Conservation (phyloP, 2,113 vertebrate genomes). For the Notothenia coriiceps region DNA sequence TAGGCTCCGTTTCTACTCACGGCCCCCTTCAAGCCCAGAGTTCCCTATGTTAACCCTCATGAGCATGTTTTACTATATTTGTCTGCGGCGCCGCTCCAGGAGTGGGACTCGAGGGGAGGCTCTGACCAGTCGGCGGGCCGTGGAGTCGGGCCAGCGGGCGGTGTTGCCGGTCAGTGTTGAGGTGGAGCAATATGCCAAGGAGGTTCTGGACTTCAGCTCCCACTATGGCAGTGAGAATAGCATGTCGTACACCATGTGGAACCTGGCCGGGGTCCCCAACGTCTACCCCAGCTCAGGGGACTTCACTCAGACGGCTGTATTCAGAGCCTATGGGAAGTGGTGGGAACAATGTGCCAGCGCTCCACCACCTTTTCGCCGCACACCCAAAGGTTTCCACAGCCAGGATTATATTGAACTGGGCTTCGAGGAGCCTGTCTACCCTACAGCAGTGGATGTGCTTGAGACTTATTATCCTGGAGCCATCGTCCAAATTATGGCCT, state of each 20-base stretch:
- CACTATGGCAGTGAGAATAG: conserved; percentile 99
- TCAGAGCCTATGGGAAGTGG: conserved; percentile 95
- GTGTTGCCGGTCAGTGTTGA: conserved; percentile 91
- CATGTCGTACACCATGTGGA: conserved; percentile 99
- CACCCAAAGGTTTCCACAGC: conserved; percentile 90
- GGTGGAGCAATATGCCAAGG: conserved; percentile 96
- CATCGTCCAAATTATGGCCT: conserved; percentile 95
- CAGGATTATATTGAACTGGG: conserved; percentile 96
- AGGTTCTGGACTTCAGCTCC: conserved; percentile 98
- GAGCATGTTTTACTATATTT: conserved; percentile 99
- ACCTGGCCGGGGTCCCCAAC: conserved; percentile 94
- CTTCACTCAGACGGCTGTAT: conserved; percentile 98
- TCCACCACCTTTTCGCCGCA: conserved; percentile 88
- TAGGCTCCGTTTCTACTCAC: conserved; percentile 62
- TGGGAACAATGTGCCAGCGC: conserved; percentile 94
- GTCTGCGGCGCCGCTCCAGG: conserved; percentile 97
- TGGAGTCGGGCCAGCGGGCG: conserved; percentile 90
- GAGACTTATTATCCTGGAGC: conserved; percentile 98
- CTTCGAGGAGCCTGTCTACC: conserved; percentile 96
- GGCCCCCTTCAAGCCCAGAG: conserved; percentile 75
- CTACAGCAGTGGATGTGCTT: conserved; percentile 94
- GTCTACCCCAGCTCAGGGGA: conserved; percentile 98
- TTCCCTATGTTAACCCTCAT: conserved; percentile 98
- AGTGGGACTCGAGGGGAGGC: conserved; percentile 93
- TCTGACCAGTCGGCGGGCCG: conserved; percentile 92